Base-by-base conservation (phyloP, 2,888 invertebrate species). In the Leucophora obtusa region DNA sequence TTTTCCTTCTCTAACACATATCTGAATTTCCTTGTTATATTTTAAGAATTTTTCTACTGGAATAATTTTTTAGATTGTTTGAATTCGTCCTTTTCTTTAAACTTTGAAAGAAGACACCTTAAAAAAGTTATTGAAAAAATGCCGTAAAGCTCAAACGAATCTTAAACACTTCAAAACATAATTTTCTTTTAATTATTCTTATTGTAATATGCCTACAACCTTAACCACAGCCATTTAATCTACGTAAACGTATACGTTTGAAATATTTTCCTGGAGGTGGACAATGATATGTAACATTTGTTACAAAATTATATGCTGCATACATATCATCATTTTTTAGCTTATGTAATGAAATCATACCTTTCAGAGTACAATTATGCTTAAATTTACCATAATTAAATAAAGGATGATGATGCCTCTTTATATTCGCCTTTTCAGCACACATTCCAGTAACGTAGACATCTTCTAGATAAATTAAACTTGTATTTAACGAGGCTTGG, bases 391-490 rank as follows among this genome's bases (percentile, higher is more conserved):
- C 85, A 87, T 91, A 85, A 90, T 91, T 85, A 89, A 95, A 95
- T 18, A 93, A 91, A 1, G 93, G 91, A 89, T 94, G 93, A 90
- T 94, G 93, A 35, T 92, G 91, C 0, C 95, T 93, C 7, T 89
- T 87, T 1, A 95, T 85, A 1, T 91, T 90, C 0, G 94, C 92
- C 7, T 91, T 91, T 14, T 91, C 90, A 0, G 95, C 93, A 86
- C 95, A 94, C 79, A 94, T 92, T 24, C 95, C 96, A n/a, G 95
- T 96, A 71, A 95, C 92, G 85, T 93, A 96, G 18, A 96, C 93
- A 87, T 96, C 96, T 88, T 96, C 96, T 50, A 96, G 89, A 86
- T 96, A 95, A 84, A 96, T 93, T 66, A 95, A 91, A 6, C 94
- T 93, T 1, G 94, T 95, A 68, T 91, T 91, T 2, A 95, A 88